Evolutionary conservation across 2,113 vertebrate genomes (phyloP).

Genomic region (Podarcis raffonei): DNA sequence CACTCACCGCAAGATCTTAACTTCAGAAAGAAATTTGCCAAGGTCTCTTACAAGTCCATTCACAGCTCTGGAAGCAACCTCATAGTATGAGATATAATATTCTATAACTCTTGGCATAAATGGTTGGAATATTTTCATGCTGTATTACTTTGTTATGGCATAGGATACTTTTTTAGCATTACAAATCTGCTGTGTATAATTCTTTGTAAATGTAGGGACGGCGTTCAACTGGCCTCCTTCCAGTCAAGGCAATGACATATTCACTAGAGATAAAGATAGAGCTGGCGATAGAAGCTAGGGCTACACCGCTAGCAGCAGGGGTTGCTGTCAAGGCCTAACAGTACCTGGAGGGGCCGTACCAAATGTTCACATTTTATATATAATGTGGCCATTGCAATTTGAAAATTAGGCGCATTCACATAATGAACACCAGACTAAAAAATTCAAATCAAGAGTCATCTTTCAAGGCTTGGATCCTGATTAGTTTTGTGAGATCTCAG

Average conservation of each 20-base stretch:
- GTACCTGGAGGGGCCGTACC: neutral
- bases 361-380: neutral
- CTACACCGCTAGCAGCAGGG: neutral
- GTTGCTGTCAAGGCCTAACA: neutral
- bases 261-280: neutral
- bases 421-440: neutral
- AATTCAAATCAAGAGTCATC: neutral
- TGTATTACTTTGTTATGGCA: slow-evolving; percentile 2
- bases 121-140: neutral
- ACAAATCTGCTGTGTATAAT: neutral
- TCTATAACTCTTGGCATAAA: neutral
- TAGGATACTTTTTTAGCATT: neutral
- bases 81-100: slow-evolving; percentile 16
- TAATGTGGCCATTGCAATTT: neutral
- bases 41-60: neutral
- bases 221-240: neutral
- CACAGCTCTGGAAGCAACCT: slow-evolving; percentile 36
- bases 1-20: slow-evolving; percentile 18
- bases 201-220: neutral
- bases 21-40: neutral
- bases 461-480: neutral
- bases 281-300: neutral
- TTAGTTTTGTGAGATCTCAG: neutral
- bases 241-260: neutral
- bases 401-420: neutral